These are phyloP conservation scores for Monodelphis domestica DNA, from an alignment of 2,797 vertebrate species.

Conservation along the genomic window DNA sequence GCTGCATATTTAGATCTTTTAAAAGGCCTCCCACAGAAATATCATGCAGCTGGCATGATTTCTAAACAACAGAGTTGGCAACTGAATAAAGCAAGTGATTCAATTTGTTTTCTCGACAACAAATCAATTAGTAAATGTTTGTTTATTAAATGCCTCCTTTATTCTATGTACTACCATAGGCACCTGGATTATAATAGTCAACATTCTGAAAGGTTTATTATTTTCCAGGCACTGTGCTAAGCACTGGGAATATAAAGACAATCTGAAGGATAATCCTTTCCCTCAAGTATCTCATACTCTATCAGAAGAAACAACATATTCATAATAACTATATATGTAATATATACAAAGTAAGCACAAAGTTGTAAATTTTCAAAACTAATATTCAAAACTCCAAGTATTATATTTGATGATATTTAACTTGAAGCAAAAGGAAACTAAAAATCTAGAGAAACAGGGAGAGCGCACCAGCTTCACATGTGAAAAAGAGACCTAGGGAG, in stretches of 20 bases:
- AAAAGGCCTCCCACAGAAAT: not conserved
- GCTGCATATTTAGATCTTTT: not conserved
- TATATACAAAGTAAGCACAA: not conserved
- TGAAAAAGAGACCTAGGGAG: too few relatives aligned
- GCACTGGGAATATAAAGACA: not conserved
- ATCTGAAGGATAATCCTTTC: not conserved
- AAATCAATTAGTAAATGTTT: not conserved
- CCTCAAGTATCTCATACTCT: not conserved
- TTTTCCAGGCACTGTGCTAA: not conserved
- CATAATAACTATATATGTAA: not conserved
- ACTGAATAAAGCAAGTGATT: not conserved
- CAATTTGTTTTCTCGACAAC: not conserved
- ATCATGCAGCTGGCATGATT: not conserved
- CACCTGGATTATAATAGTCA: not conserved
- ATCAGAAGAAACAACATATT: not conserved
- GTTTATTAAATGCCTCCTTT: not conserved
- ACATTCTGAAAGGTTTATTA: not conserved
- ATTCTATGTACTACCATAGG: not conserved
- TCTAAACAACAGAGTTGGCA: not conserved
- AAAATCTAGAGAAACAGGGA: too few relatives aligned
- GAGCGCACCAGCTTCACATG: too few relatives aligned
- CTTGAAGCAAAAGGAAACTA: too few relatives aligned
- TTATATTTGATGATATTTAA: too few relatives aligned
- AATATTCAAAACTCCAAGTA: too few relatives aligned
- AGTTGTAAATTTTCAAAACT: too few relatives aligned